Base-by-base conservation (phyloP, 2,888 invertebrate species). In the Drosophila engyochracea region DNA sequence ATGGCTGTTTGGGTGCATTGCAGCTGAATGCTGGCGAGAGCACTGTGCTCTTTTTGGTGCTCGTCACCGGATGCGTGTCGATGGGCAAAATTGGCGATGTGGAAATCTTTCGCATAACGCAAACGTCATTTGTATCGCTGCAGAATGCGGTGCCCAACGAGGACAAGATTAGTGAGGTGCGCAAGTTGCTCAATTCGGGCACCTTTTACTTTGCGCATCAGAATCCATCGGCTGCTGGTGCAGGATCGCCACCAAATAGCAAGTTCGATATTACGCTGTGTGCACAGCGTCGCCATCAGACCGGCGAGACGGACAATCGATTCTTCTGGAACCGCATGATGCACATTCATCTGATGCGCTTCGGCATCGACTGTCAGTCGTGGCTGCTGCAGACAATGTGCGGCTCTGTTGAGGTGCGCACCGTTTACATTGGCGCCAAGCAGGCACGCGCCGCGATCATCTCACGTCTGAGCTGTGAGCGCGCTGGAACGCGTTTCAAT, bases 241-340 rank as follows among this genome's bases (percentile, higher is more conserved):
- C 64, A 10, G 69, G 65, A 6, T 54, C 93, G 39, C 91, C 88
- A 6, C 87, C 57, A 22, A 49, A 70, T 52, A 94, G 93, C 85
- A 95, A 96, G 57, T 96, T 98, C 92, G 99, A 99, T 94, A 95
- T 99, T 71, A 99, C 99, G 19, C 94, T 99, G 65, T 99, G 98
- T 93, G 97, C 98, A 61, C 99, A 99, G 94, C 95, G 98, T 83
- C 95, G 97, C 89, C 95, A 96, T 81, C 96, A 96, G 92, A 97
- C 97, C 14, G 95, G 94, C 22, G 95, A 95, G 82, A 97, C 98
- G 54, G 99, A 99, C 94, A 98, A 98, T 91, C 95, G 99, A 92
- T 99, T 99, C 93, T 99, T 99, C 93, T 99, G 99, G 99, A 99
- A 99, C 93, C 96, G 99, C 87, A 98, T 98, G 95, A 94, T 99